Evolutionary conservation across 2,797 vertebrate genomes (phyloP), one percentile per base, ranked within the genome.

Genomic region (Hoplostethus atlanticus): DNA sequence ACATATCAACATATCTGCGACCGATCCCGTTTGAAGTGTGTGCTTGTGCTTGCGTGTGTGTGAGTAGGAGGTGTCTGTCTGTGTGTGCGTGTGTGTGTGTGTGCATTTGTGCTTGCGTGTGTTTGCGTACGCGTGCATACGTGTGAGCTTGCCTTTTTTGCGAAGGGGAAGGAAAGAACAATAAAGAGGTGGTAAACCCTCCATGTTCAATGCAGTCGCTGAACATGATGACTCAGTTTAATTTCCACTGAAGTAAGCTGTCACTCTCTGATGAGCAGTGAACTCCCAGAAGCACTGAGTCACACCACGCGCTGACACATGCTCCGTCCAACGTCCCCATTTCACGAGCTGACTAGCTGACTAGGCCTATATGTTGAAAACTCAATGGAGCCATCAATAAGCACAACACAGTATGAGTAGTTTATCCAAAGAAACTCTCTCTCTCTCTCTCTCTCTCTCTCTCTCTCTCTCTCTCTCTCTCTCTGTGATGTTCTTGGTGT

Each of bases 211-310:
- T 40, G 13, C 55, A 58, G 51, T 74, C 76, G 47, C 80, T 66
- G 47, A 88, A 85, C 80, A 79, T 82, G 85, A 89, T 94, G 92
- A 93, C 87, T 94, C 92, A 90, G 75, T 84, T 73, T 60, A 83
- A 83, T 93, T 93, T 94, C 92, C 92, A 92, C 85, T 87, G 85
- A 90, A 81, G 85, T 90, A 80, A 87, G 77, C 78, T 82, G 85
- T 88, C 87, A 79, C 62, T 84, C 77, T 85, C 61, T 73, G 77
- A 71, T 89, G 81, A 83, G 58, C 86, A 84, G 69, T 68, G 68
- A 81, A 82, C 72, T 76, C 74, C 66, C 64, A 85, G 64, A 86
- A 80, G 71, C 80, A 73, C 59, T 84, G 82, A 90, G 77, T 81
- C 81, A 80, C 56, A 72, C 76, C 73, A 69, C 51, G 56, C 36